These are phyloP conservation scores for Lagopus muta DNA, from an alignment of 2,113 vertebrate genomes.

Conservation along the genomic window DNA sequence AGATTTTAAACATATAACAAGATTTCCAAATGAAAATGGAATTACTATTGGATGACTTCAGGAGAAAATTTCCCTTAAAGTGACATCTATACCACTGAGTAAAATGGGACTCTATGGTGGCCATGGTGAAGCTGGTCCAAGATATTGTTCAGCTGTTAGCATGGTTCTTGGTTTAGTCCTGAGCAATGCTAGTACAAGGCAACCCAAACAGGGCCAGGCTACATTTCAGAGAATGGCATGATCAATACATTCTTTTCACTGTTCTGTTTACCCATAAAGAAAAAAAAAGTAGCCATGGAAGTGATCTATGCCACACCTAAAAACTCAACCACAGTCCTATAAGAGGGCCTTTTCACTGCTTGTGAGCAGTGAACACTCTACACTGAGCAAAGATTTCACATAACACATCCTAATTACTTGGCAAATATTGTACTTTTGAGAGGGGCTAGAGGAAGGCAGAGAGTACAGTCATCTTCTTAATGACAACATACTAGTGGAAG, in stretches of 20 bases:
- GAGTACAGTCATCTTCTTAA: neutral
- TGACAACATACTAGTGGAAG: neutral
- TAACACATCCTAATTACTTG: neutral
- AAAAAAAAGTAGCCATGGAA: neutral
- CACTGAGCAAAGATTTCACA: neutral
- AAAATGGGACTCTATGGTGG: neutral
- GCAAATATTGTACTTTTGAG: neutral
- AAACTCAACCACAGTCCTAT: neutral
- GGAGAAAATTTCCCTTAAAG: neutral
- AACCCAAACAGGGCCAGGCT: neutral
- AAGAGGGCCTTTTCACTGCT: neutral
- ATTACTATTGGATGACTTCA: neutral
- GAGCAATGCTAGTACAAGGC: neutral
- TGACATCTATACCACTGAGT: neutral
- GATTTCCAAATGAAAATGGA: neutral
- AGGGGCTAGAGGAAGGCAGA: neutral
- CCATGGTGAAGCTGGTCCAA: neutral
- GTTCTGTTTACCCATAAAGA: neutral
- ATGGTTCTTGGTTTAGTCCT: neutral
- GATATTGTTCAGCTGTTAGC: accelerated
- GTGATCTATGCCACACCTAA: accelerated
- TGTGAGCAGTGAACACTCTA: too few species aligned
- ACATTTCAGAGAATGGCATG: neutral
- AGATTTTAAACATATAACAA: neutral
- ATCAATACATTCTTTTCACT: neutral